Percentiles rank a stretch among this genome's conserved stretches.
phyloP scores from a whole-genome alignment of 1,140 invertebrate genomes.

The Drosophila pachea region DNA sequence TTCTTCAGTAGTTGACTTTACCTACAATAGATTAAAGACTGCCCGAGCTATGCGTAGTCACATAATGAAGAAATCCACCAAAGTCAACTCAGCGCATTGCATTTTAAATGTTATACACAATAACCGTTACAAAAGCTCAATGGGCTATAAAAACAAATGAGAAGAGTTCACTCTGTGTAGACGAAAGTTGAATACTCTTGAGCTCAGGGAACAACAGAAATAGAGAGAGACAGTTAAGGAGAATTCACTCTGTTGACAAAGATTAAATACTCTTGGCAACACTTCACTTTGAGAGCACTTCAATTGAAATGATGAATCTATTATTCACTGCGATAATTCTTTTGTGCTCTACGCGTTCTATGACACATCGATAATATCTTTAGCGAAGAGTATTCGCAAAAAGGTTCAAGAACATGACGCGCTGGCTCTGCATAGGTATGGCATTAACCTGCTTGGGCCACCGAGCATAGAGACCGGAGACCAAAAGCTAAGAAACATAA shows the following conservation, averaged over 20 bases:
- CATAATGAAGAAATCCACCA: conserved; percentile 51
- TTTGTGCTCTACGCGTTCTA: neutral
- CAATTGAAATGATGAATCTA: too few species aligned
- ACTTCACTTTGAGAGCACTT: too few species aligned
- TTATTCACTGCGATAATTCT: neutral
- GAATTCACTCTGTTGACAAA: neutral
- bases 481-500: conserved; percentile 37
- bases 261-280: too few species aligned
- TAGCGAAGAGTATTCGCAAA: conserved; percentile 1
- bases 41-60: conserved; percentile 28
- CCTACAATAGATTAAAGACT: conserved; percentile 46
- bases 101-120: conserved; percentile 52
- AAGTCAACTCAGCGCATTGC: conserved; percentile 31
- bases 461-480: conserved; percentile 31
- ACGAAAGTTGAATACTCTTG: conserved; percentile 1
- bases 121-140: conserved; percentile 38
- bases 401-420: conserved; percentile 48
- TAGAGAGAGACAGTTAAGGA: neutral
- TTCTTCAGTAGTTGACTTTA: conserved; percentile 25
- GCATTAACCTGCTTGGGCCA: conserved; percentile 46
- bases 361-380: neutral
- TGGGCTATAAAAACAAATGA: neutral
- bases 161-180: neutral
- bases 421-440: conserved; percentile 30
- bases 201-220: neutral